Evolutionary conservation across 2,797 vertebrate genomes (phyloP), one percentile per base, ranked within the genome.

Genomic region (Craterocephalus amniculus): DNA sequence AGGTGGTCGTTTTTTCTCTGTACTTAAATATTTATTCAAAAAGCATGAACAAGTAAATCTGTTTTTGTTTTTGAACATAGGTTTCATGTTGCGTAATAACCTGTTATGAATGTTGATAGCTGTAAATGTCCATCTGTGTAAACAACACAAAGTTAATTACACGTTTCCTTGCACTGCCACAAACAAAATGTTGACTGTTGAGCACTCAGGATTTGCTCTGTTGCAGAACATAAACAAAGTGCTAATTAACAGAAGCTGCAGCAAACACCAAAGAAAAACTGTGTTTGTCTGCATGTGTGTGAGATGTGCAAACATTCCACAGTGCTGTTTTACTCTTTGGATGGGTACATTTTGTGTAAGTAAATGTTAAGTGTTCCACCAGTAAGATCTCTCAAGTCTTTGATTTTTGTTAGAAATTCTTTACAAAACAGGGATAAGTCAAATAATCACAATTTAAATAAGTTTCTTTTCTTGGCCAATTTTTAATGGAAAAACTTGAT

Each of bases 211-310:
- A 31, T 56, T 59, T 65, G 63, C 66, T 65, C 0, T 22, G 57
- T 64, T 60, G 35, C 31, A 56, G 68, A 79, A 78, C 71, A 85
- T 72, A 84, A 90, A 89, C 80, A 83, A 78, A 35, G 31, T 52
- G 75, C 64, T 85, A 89, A 93, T 93, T 87, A 90, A 83, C 61
- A 61, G 68, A 69, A 54, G 71, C 76, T 80, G 68, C 29, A 7
- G 56, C 13, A 62, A 82, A 80, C 73, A 83, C 65, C 78, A 84
- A 62, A 63, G 63, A 79, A 70, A 70, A 27, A 45, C 40, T 45
- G 38, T 40, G 4, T 43, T 16, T 18, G 16, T 43, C 4, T 26
- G 20, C 9, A 58, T 61, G 36, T 66, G 59, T 61, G 36, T 83
- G 43, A 64, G 32, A 58, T 38, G 54, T 12, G 56, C 34, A 54